Conservation (phyloP, 2,888 invertebrate genomes). For the Apantesis nais region DNA sequence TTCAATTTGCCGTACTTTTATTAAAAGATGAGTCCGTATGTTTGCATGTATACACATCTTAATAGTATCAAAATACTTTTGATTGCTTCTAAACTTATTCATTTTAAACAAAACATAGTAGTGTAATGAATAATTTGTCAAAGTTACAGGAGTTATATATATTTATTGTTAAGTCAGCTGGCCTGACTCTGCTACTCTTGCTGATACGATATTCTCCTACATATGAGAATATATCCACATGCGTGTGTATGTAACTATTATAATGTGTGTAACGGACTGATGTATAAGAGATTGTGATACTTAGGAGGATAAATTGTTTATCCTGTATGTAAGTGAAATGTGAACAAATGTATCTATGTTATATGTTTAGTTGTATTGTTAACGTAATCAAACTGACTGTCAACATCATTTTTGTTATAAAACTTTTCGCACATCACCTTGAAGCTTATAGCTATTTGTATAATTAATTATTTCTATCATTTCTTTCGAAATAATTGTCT, state of each 20-base stretch:
- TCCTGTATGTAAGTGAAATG: conserved; percentile 46
- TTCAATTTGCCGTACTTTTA: too few species aligned
- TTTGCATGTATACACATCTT: too few species aligned
- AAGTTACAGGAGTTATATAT: conserved; percentile 1
- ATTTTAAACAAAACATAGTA: not conserved
- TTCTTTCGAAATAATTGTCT: conserved; percentile 29
- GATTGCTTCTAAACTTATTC: not conserved
- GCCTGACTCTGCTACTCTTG: conserved; percentile 30
- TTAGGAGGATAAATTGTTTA: conserved; percentile 60
- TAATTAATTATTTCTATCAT: conserved; percentile 35
- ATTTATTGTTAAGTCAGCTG: conserved; percentile 38
- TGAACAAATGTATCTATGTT: conserved; percentile 41
- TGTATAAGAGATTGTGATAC: conserved; percentile 78
- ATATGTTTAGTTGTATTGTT: conserved; percentile 33
- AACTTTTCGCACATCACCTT: conserved; percentile 29
- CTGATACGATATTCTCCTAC: conserved; percentile 15
- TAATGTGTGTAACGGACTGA: conserved; percentile 71
- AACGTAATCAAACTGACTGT: conserved; percentile 12
- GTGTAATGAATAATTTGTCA: not conserved
- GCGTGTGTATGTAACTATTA: conserved; percentile 49
- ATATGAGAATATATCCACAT: conserved; percentile 23
- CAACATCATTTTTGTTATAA: conserved; percentile 24
- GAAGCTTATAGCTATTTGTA: conserved; percentile 25
- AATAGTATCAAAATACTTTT: not conserved
- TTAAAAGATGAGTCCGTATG: too few species aligned